Evolutionary conservation across 2,113 vertebrate genomes (phyloP).

Genomic region (Podarcis cretensis): DNA sequence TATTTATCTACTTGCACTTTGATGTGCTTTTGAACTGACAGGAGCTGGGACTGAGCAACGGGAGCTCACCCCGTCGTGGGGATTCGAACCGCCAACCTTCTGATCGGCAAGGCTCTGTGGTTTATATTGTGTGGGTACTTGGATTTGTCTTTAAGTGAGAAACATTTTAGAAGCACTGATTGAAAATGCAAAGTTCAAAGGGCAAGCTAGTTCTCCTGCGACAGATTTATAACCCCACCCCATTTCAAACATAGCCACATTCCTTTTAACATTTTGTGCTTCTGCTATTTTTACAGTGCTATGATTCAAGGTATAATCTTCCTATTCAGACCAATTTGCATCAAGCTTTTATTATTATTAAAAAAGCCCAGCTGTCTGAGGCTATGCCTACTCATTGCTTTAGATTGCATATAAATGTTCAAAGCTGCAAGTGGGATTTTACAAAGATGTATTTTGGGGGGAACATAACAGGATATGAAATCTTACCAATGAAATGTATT

Average conservation of each 20-base stretch:
- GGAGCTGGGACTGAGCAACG: too few relatives aligned
- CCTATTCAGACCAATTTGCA: slow-evolving; percentile 59
- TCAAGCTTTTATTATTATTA: slow-evolving; percentile 46
- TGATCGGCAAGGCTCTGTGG: too few relatives aligned
- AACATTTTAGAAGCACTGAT: slow-evolving; percentile 28
- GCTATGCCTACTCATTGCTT: slow-evolving; percentile 22
- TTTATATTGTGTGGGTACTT: neutral
- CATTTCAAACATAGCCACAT: slow-evolving; percentile 13
- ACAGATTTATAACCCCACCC: slow-evolving; percentile 14
- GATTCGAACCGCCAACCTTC: too few relatives aligned
- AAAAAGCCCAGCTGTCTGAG: slow-evolving; percentile 14
- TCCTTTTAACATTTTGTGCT: slow-evolving; percentile 22
- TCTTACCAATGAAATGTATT: slow-evolving; percentile 62
- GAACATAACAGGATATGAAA: slow-evolving; percentile 66
- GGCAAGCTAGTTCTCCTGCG: neutral
- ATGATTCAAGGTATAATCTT: slow-evolving; percentile 40
- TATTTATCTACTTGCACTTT: too few relatives aligned
- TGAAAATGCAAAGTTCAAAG: slow-evolving; percentile 32
- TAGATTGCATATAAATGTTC: slow-evolving; percentile 46
- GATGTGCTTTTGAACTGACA: too few relatives aligned
- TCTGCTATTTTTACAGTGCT: slow-evolving; percentile 57
- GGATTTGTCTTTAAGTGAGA: neutral
- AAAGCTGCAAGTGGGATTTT: slow-evolving; percentile 53
- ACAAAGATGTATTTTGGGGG: slow-evolving; percentile 58
- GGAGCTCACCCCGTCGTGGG: too few relatives aligned